These are phyloP conservation scores for Meandrina meandrites DNA, from an alignment of 92 coral and sea anemone species.

Conservation along the genomic window DNA sequence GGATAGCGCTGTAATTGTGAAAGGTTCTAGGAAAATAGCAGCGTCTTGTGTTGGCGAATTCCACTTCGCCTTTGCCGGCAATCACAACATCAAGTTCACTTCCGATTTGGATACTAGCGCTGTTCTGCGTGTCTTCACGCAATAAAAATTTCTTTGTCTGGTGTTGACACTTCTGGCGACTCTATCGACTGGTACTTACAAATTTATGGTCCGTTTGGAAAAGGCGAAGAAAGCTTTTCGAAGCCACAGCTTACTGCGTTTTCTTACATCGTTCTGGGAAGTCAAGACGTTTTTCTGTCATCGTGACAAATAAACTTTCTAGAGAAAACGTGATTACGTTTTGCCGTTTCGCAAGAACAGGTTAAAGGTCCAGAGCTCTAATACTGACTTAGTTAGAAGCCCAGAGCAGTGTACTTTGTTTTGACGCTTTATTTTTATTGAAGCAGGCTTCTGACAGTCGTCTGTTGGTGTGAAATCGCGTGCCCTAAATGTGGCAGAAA, in stretches of 20 bases:
- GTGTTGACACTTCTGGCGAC: conserved; percentile 32
- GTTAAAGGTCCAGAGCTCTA: background rate
- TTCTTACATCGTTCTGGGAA: background rate
- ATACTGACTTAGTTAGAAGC: background rate
- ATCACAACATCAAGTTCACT: conserved; percentile 8
- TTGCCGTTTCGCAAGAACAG: background rate
- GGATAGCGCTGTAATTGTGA: conserved; percentile 3
- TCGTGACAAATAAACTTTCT: background rate
- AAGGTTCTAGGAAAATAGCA: conserved; percentile 11
- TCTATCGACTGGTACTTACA: conserved; percentile 20
- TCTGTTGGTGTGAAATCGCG: background rate
- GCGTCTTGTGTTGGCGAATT: conserved; percentile 17
- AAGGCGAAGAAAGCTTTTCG: background rate
- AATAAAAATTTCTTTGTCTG: conserved; percentile 20
- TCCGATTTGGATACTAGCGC: conserved; percentile 15
- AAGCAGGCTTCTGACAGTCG: background rate
- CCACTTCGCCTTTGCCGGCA: conserved; percentile 16
- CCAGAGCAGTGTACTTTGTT: background rate
- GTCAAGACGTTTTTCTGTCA: background rate
- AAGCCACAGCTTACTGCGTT: background rate
- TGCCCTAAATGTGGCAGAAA: conserved; percentile 3
- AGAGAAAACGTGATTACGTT: background rate
- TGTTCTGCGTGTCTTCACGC: background rate
- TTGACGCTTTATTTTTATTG: background rate
- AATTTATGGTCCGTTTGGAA: conserved; percentile 27